Percentiles rank a stretch among this genome's conserved stretches.
Evolutionary conservation across 2,113 vertebrate species (phyloP).

Genomic region (Serinus canaria): DNA sequence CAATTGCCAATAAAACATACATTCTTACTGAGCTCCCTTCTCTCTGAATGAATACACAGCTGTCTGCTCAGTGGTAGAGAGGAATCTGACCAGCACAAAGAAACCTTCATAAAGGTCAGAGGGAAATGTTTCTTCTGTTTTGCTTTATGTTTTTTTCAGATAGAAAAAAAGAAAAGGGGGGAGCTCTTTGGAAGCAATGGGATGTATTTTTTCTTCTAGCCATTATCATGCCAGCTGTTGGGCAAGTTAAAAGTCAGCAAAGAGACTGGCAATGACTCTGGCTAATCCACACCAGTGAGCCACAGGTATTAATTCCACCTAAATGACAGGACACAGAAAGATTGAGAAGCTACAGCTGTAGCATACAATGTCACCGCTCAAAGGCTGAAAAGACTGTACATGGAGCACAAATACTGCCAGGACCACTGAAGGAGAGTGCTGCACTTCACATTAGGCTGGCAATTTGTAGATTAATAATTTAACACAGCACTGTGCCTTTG

Average conservation of each 20-base stretch:
- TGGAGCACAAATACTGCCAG: neutral
- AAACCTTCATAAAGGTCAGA: neutral
- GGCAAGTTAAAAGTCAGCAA: neutral
- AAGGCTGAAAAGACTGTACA: neutral
- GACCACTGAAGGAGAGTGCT: neutral
- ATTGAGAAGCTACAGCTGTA: neutral
- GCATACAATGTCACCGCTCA: neutral
- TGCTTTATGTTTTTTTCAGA: neutral
- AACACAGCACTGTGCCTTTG: neutral
- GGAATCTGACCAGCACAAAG: neutral
- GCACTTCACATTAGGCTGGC: neutral
- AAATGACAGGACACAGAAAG: neutral
- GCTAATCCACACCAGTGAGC: neutral
- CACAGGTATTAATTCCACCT: neutral
- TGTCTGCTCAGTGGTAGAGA: neutral
- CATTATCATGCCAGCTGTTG: neutral
- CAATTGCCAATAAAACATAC: neutral
- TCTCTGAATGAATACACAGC: neutral
- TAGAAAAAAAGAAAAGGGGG: neutral
- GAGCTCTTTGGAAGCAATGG: neutral
- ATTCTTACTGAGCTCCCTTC: neutral
- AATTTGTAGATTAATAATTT: neutral
- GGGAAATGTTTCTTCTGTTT: neutral
- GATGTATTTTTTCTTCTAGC: neutral
- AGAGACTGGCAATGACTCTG: neutral